A percentile compares a stretch with the other conserved stretches of the same genome.
Conservation (phyloP, 1,140 invertebrate genomes). For the Drosophila simulans region DNA sequence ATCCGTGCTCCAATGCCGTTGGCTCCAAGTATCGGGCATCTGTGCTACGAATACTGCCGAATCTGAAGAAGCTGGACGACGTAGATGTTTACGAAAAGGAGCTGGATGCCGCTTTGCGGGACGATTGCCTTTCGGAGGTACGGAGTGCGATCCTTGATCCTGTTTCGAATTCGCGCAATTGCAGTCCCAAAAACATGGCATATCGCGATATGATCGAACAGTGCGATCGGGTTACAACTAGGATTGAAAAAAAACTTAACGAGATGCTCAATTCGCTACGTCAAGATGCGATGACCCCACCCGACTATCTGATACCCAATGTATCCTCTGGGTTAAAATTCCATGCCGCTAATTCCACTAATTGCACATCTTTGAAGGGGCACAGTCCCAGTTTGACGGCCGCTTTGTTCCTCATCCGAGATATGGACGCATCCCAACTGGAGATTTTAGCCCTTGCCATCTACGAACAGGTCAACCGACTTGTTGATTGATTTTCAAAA, state of each 20-base stretch:
- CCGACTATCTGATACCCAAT: background rate
- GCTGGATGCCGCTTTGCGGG: background rate
- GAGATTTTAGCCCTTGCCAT: background rate
- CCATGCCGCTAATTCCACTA: too few relatives aligned
- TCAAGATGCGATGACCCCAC: background rate
- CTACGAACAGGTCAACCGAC: background rate
- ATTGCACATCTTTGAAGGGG: too few relatives aligned
- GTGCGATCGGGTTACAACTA: too few relatives aligned
- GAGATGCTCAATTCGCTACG: background rate
- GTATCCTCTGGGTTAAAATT: too few relatives aligned
- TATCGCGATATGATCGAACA: too few relatives aligned
- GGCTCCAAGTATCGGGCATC: slow-evolving; percentile 3
- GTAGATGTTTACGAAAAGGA: slow-evolving; percentile 6
- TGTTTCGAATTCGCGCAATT: too few relatives aligned
- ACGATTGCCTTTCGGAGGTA: background rate
- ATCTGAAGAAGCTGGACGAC: slow-evolving; percentile 14
- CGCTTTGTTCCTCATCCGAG: background rate
- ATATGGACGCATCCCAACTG: background rate
- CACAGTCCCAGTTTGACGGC: background rate
- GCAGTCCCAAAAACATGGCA: too few relatives aligned
- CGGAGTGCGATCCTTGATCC: background rate
- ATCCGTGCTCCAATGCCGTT: slow-evolving; percentile 13
- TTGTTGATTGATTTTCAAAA: background rate
- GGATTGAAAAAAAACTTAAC: background rate
- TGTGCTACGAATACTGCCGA: slow-evolving; percentile 27